Conservation (phyloP, 2,797 vertebrate genomes). For the Leuciscus waleckii region DNA sequence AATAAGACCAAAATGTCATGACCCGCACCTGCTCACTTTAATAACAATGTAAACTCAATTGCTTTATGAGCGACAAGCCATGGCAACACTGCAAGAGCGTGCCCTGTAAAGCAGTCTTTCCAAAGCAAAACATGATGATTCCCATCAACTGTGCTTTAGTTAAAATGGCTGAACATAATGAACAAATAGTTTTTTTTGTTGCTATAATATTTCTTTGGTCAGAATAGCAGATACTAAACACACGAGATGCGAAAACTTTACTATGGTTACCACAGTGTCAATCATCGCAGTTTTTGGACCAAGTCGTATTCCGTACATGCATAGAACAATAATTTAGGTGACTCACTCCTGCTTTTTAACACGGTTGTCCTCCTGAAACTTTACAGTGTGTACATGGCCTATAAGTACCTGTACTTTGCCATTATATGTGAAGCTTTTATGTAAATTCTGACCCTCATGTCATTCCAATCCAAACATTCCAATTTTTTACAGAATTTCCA, state of each 20-base stretch:
- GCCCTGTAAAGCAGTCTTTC: not conserved
- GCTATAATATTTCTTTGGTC: not conserved
- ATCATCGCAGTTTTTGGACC: too few species aligned
- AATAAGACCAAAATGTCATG: not conserved
- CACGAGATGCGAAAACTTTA: too few species aligned
- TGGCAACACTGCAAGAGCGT: not conserved
- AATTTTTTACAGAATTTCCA: not conserved
- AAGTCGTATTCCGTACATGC: too few species aligned
- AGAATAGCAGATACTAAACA: not conserved
- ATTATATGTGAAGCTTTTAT: too few species aligned
- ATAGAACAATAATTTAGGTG: not conserved
- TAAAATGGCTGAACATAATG: not conserved
- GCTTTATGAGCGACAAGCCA: not conserved
- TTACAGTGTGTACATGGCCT: not conserved
- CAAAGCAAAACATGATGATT: not conserved
- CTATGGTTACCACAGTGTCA: too few species aligned
- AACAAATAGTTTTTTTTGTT: not conserved
- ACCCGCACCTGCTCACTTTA: not conserved
- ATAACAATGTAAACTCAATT: not conserved
- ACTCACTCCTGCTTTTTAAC: not conserved
- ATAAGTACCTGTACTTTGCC: not conserved
- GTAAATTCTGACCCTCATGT: too few species aligned
- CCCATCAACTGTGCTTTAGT: not conserved
- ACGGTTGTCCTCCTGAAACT: not conserved
- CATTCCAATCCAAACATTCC: too few species aligned